Base-by-base conservation (phyloP, 1,140 invertebrate genomes). In the Nomia melanderi region DNA sequence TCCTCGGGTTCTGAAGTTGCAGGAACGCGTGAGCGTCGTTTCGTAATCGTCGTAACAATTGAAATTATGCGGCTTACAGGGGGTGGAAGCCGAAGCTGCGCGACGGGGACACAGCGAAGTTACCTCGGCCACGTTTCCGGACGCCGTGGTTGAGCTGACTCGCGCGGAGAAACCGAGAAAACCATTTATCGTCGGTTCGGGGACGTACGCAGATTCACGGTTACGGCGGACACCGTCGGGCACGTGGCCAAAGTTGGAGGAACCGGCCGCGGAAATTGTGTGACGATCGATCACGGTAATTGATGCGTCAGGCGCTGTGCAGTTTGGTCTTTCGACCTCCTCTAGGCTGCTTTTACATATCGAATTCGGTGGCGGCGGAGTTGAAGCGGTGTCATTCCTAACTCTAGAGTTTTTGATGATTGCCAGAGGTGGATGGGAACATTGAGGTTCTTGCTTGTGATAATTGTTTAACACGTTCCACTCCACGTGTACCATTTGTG, bases 241-340 rank as follows among this genome's bases (percentile, higher is more conserved):
- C 79, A 78, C 56, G 76, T 73, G 62, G 81, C 81, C 81, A 83
- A 76, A 73, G 59, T 75, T 60, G 29, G 69, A 39, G 20, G 31
- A 56, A 39, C n/a, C 25, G 14, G 1, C 20, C 3, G 5, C 39
- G 33, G 63, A 66, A 66, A 66, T 75, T 57, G 29, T 25, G 12
- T 12, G 62, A 44, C 56, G 65, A 82, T 82, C 80, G 70, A 56
- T 60, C 62, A 66, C 53, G 71, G 79, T 83, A 83, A 83, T 83
- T 76, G 76, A 64, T 54, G 62, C 60, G 59, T 79, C 66, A 69
- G 79, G 74, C 75, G 44, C 64, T 64, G 65, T 41, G 67, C 56
- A 75, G 59, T 47, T 50, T 36, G 23, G 53, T 53, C 66, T 72
- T 67, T 78, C 47, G 7, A 44, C 31, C 23, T 63, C 6, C 44